Evolutionary conservation across 2,888 invertebrate species (phyloP).

Genomic region (Watsonalla binaria): DNA sequence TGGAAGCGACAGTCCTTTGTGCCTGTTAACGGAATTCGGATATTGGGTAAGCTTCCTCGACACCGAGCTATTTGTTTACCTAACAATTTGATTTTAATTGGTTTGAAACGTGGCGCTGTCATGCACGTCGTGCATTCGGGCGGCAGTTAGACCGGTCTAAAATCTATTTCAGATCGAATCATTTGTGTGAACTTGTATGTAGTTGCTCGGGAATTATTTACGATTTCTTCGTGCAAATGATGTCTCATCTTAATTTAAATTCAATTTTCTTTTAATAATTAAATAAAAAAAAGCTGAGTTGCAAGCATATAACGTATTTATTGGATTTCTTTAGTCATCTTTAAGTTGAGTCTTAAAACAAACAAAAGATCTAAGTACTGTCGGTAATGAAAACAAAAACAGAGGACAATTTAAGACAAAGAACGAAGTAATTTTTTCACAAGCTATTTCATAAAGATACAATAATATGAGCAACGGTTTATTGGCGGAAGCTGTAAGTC

Average conservation of each 20-base stretch:
- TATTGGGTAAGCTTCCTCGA: slow-evolving; percentile 63
- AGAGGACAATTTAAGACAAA: background rate
- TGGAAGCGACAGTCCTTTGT: slow-evolving; percentile 66
- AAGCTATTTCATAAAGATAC: background rate
- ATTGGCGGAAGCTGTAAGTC: background rate
- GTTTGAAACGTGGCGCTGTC: slow-evolving; percentile 33
- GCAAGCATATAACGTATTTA: too few species aligned
- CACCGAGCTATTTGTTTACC: slow-evolving; percentile 46
- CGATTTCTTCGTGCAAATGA: too few species aligned
- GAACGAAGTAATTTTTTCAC: background rate
- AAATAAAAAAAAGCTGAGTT: too few species aligned
- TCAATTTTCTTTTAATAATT: too few species aligned
- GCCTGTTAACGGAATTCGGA: slow-evolving; percentile 63
- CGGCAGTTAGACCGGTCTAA: too few species aligned
- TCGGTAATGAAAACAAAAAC: background rate
- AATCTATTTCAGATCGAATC: background rate
- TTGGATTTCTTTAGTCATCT: too few species aligned
- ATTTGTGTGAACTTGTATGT: too few species aligned
- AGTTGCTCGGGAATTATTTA: too few species aligned
- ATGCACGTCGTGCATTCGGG: slow-evolving; percentile 10
- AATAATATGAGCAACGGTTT: background rate
- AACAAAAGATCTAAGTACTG: too few species aligned
- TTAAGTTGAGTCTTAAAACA: too few species aligned
- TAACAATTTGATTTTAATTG: slow-evolving; percentile 68
- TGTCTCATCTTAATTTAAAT: too few species aligned